Base-by-base conservation (phyloP, 2,888 invertebrate species). In the Philopedon plagiatum region DNA sequence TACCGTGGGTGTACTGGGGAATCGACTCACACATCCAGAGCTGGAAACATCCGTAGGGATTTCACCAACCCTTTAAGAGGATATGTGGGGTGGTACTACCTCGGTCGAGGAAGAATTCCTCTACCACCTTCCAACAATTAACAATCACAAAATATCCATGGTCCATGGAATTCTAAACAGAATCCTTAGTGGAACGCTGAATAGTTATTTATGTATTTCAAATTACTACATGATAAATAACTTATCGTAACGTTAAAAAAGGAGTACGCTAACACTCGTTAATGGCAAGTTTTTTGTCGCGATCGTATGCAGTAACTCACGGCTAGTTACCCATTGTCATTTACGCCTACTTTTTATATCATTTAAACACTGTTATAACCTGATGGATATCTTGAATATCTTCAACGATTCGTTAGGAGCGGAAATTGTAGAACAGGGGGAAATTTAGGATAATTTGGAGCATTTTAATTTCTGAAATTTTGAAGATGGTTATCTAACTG, bases 291-390 rank as follows among this genome's bases (percentile, higher is more conserved):
- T 39, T 21, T 44, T 62, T 32, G 21, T 62, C 15, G 60, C 23
- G 46, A 41, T 44, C 9, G 8, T 63, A 13, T 63, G 63, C 44
- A 66, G 57, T 39, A 26, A 44, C 56, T 67, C 63, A 72, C 67
- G 72, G 39, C 57, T 72, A 57, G 72, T 72, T 72, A 56, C 63
- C 46, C 66, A 67, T 67, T 72, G 72, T 72, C 72, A 67, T 71
- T 71, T 66, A 71, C 71, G 71, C 71, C 67, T 66, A 65, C 66
- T 69, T 61, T 61, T 54, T 61, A 46, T 69, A 56, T 61, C 39
- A 62, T 61, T 71, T 71, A 70, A 58, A 71, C 63, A 62, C 32
- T 54, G 69, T 61, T 54, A 69, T 61, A 39, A 46, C 13, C 39
- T 39, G 71, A 71, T 71, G 60, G 13, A 56, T 71, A 70, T 70